Evolutionary conservation across 2,113 vertebrate genomes (phyloP).

Genomic region (Triplophysa dalaica): DNA sequence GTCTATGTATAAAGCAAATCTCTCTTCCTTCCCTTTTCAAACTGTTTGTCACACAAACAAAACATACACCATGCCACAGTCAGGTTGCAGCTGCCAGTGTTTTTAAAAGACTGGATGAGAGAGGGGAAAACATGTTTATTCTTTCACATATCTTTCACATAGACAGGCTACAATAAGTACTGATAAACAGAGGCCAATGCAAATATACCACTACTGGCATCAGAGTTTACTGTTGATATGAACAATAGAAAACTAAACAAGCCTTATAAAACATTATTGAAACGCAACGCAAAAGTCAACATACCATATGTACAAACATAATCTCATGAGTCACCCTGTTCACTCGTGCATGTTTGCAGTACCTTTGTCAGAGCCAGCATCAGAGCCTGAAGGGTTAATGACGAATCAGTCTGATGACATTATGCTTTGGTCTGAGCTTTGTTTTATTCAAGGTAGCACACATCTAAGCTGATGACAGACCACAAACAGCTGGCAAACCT

Average conservation of each 20-base stretch:
- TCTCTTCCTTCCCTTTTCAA: neutral
- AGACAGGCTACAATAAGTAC: constrained; percentile 43
- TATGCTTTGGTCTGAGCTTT: constrained; percentile 2
- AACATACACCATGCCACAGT: constrained; percentile 17
- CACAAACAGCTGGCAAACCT: constrained; percentile 27
- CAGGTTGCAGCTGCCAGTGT: constrained; percentile 37
- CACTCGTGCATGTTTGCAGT: constrained; percentile 19
- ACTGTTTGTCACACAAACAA: constrained; percentile 21
- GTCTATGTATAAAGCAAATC: neutral
- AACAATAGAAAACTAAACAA: constrained; percentile 19
- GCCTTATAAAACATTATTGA: neutral
- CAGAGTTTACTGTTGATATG: neutral
- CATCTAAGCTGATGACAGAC: constrained; percentile 31
- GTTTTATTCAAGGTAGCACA: neutral
- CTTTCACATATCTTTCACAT: constrained; percentile 31
- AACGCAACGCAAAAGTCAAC: constrained; percentile 28
- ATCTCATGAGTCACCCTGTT: constrained; percentile 28
- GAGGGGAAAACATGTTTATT: constrained; percentile 39
- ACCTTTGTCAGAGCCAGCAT: neutral
- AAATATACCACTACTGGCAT: neutral
- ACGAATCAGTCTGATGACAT: constrained; percentile 30
- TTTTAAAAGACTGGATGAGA: constrained; percentile 45
- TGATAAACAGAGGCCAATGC: constrained; percentile 12
- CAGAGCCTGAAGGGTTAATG: constrained; percentile 4
- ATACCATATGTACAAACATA: constrained; percentile 26